phyloP scores from a whole-genome alignment of 2,888 invertebrate genomes.

The Stegophylla sp. region DNA sequence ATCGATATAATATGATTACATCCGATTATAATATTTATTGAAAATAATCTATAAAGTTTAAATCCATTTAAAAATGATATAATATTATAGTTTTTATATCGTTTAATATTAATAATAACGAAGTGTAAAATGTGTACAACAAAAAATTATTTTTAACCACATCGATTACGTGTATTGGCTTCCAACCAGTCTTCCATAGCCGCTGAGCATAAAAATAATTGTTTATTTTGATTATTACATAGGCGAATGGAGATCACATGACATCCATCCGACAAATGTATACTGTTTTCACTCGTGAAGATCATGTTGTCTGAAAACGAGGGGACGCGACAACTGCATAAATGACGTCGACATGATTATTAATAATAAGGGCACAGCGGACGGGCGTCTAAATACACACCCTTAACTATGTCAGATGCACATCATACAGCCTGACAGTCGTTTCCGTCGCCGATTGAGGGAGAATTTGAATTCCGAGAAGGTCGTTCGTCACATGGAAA shows the following conservation, averaged over 20 bases:
- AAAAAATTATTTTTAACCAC: too few species aligned
- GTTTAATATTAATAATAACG: too few species aligned
- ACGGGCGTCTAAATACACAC: neutral
- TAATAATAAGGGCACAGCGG: neutral
- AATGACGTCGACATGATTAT: conserved; percentile 24
- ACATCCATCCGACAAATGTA: neutral
- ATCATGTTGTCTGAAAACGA: neutral
- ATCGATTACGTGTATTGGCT: too few species aligned
- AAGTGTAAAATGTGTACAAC: too few species aligned
- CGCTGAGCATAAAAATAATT: neutral
- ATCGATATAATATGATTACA: too few species aligned
- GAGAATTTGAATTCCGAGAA: neutral
- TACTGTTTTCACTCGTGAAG: neutral
- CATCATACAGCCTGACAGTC: neutral
- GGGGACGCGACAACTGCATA: neutral
- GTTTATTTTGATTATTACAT: neutral
- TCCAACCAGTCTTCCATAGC: neutral
- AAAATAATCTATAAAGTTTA: too few species aligned
- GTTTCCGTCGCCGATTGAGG: conserved; percentile 8
- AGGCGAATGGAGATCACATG: too few species aligned
- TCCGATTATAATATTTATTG: too few species aligned
- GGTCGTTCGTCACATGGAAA: neutral
- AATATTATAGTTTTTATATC: too few species aligned
- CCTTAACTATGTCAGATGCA: neutral
- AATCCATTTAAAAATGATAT: too few species aligned